Base-by-base conservation (phyloP, 2,888 invertebrate genomes). In the Ariolimax columbianus region DNA sequence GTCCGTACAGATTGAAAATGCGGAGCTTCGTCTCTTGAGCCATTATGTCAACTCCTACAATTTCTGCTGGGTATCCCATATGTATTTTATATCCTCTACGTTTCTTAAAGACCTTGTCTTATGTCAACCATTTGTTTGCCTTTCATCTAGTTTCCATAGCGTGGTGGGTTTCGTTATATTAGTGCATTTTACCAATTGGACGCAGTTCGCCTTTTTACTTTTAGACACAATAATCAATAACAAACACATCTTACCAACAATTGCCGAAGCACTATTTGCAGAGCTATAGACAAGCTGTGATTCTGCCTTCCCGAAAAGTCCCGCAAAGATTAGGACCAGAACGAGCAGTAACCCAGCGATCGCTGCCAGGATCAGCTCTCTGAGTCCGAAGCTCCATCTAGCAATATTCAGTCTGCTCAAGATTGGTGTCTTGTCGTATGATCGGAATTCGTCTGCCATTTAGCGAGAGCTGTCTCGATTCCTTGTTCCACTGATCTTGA, bases 371-470 rank as follows among this genome's bases (percentile, higher is more conserved):
- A 90, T 84, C 14, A 92, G 75, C 86, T 92, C 92, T 33, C 91
- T 84, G 17, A 90, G 85, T n/a, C 89, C 90, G 73, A 91, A 91
- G 14, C 88, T 77, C 14, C 86, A 82, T 43, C 87, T 86, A 40
- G 84, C 77, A 38, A 89, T 89, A 72, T 86, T 82, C 14, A 89
- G 86, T 80, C 89, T 89, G 7, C 88, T 89, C 23, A 91, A 77
- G 36, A 91, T 91, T 1, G 90, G 90, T 14, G 89, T 83, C 30
- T 89, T 90, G 81, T 90, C 90, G 73, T 89, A 91, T 33, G 89
- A 88, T 68, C 89, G 88, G 78, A 91, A 91, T 38, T 88, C 87
- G 68, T 91, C 91, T 19, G 90, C 89, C 91, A 91, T 91, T 23
- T 68, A 55, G 7, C n/a, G 23, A 55, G 17, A 55, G 6, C 3